Percentiles rank a stretch among this genome's conserved stretches.
Evolutionary conservation across 2,113 vertebrate genomes (phyloP).

Genomic region (Corvus hawaiiensis): DNA sequence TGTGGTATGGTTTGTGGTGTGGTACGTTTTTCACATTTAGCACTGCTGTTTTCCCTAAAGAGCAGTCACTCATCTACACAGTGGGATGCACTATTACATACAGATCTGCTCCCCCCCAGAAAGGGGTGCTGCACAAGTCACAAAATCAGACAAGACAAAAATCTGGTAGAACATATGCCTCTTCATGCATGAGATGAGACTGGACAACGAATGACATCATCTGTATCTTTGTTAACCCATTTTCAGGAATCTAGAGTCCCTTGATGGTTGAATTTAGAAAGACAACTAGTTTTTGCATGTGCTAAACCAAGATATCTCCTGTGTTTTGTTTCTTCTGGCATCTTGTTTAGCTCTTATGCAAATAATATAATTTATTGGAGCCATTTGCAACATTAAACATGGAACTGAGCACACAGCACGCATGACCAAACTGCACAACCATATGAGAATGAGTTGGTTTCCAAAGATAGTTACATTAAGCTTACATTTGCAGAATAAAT

Average conservation of each 20-base stretch:
- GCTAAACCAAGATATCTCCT: neutral
- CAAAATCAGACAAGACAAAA: neutral
- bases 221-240: neutral
- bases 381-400: neutral
- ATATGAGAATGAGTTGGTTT: neutral
- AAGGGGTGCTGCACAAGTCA: neutral
- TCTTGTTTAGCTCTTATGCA: neutral
- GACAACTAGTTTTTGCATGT: neutral
- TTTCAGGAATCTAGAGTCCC: neutral
- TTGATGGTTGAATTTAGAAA: neutral
- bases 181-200: neutral
- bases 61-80: neutral
- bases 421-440: neutral
- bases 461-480: slow-evolving; percentile 51
- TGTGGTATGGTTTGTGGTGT: neutral
- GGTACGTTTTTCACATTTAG: neutral
- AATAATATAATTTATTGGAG: neutral
- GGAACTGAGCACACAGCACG: neutral
- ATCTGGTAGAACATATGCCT: neutral
- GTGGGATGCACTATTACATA: neutral
- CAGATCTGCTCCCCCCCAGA: neutral
- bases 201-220: slow-evolving; percentile 14
- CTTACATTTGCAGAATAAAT: slow-evolving; percentile 51
- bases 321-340: neutral
- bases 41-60: neutral